These are phyloP conservation scores for Euspilapteryx auroguttella DNA, from an alignment of 2,888 invertebrate genomes.

Conservation along the genomic window DNA sequence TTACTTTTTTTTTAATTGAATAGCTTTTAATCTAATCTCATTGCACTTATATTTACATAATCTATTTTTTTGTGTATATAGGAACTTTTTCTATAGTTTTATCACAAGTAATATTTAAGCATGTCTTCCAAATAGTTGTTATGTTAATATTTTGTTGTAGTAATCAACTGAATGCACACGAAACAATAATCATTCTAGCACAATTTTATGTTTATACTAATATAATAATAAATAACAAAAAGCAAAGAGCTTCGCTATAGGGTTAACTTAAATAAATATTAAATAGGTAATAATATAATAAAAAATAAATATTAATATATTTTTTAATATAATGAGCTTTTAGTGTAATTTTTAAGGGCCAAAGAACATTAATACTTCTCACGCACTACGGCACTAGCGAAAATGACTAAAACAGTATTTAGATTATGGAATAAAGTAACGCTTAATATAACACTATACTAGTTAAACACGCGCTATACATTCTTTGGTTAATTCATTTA, in stretches of 20 bases:
- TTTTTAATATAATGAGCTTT: constrained; percentile 28
- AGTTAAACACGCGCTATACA: no score
- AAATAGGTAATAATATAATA: no score
- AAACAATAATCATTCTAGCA: constrained; percentile 22
- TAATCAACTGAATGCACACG: constrained; percentile 17
- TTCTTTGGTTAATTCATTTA: no score
- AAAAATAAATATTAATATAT: no score
- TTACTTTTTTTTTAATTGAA: no score
- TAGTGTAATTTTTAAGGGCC: constrained; percentile 44
- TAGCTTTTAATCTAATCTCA: no score
- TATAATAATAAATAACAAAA: constrained; percentile 18
- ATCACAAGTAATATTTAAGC: constrained; percentile 13
- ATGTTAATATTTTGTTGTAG: constrained; percentile 18
- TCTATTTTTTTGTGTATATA: constrained; percentile 2
- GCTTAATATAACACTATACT: no score
- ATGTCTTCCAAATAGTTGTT: constrained; percentile 37
- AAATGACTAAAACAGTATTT: no score
- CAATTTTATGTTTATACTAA: constrained; percentile 37
- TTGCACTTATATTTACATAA: neutral
- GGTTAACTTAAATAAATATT: no score
- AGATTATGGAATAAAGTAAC: no score
- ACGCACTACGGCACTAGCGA: no score
- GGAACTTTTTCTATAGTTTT: constrained; percentile 3
- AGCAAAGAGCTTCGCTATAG: constrained; percentile 31
- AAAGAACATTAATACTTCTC: no score